Base-by-base conservation (phyloP, 2,888 invertebrate genomes). In the Dermolepida albohirtum region DNA sequence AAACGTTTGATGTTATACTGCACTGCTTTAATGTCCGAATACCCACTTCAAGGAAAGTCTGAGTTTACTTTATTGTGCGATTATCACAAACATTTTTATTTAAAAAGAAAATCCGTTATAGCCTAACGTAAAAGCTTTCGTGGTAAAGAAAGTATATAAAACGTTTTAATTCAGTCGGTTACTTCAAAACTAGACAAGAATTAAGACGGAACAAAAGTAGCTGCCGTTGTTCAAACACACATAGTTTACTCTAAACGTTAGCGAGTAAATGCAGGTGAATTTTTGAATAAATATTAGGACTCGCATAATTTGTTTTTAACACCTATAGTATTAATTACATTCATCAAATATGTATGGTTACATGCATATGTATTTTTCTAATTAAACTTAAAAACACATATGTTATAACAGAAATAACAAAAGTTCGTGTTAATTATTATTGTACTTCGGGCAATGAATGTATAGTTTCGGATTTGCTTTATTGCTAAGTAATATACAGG, bases 1-100 rank as follows among this genome's bases (percentile, higher is more conserved):
- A 75, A 75, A 71, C 68, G 69, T 65, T 73, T 72, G 73, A 74
- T 73, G 72, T 62, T 50, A 55, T 62, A 63, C 52, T 66, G 67
- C 65, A 62, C 66, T 66, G 70, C 66, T 70, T 70, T 72, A 72
- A 67, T 65, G 72, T 52, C 64, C n/a, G 68, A 72, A 72, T 66
- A 55, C 66, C 72, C 72, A 70, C 72, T 72, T 70, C 68, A 64
- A 66, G 55, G 68, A 68, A 72, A 70, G 64, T 54, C 55, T 63
- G 64, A 63, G 64, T 70, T 67, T 51, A 50, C 64, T 70, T 70
- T 66, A 66, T 52, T 49, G 65, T 22, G 43, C 43, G 14, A 52
- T 67, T 47, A 64, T 49, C 50, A 34, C 44, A 14, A 11, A 50
- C 64, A 29, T 62, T 17, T 22, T 17, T 49, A 17, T n/a, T 40